Evolutionary conservation across 2,113 vertebrate genomes (phyloP), one percentile per base, ranked within the genome.

Genomic region (Tragelaphus imberbis): DNA sequence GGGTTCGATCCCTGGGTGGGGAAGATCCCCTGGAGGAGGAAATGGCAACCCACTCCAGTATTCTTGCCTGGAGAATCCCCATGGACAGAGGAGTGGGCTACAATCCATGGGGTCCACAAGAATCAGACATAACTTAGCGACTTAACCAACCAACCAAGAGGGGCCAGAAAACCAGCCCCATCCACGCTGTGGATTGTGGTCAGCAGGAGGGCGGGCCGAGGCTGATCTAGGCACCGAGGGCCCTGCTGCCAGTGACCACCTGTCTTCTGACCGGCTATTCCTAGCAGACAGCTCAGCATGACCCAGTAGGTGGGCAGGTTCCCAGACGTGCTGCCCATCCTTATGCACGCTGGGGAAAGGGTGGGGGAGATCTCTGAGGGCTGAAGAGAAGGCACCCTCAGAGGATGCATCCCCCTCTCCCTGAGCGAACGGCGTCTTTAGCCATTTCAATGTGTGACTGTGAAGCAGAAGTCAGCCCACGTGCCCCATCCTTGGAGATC

Each of bases 371-470:
- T 65, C 44, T 56, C 49, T 17, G 47, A 56, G n/a, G 30, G n/a
- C 19, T 27, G 28, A 36, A 90, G 28, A 40, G n/a, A 30, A 65
- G 53, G 40, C 19, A 13, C 12, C 25, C 1, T 27, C 27, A 44
- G 28, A n/a, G 44, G 58, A 27, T 7, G 0, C 21, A 8, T 6
- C 15, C 23, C 40, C 65, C 30, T 8, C 1, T 33, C 81, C 9
- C 1, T 0, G 23, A 63, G 28, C 0, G 2, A 84, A 25, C 30
- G 51, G 30, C 5, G 8, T 27, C 58, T 36, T n/a, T 6, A 17
- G 56, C 65, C 53, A 4, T 33, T 61, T 86, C 33, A 55, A 0
- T 19, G 1, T 21, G 53, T 47, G 11, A 36, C 25, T 17, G 63
- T 6, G 55, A 79, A 51, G 14, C 1, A 3, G 84, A 86, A 49